Percentiles rank a stretch among this genome's conserved stretches.
phyloP scores from a whole-genome alignment of 2,797 vertebrate genomes.

The Gymnothorax javanicus region DNA sequence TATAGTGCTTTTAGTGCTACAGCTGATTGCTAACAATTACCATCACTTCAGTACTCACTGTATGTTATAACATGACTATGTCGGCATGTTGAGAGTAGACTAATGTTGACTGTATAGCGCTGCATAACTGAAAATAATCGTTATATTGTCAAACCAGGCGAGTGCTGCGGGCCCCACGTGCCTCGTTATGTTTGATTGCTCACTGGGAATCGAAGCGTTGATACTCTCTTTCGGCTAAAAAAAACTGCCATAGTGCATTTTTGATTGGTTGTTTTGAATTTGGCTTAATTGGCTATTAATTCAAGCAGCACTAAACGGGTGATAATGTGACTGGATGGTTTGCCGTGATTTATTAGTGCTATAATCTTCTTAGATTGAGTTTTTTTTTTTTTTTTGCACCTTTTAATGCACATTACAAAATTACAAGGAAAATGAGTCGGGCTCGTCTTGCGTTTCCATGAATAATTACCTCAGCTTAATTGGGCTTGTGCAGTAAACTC shows the following conservation, averaged over 20 bases:
- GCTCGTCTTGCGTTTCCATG: neutral
- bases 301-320: neutral
- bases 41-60: too few relatives aligned
- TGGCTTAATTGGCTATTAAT: neutral
- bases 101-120: too few relatives aligned
- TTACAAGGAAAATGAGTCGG: neutral
- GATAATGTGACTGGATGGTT: too few relatives aligned
- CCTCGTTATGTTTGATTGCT: neutral
- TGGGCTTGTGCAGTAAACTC: neutral
- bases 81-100: too few relatives aligned
- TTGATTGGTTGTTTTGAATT: neutral
- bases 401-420: neutral
- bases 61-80: too few relatives aligned
- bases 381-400: conserved; percentile 5
- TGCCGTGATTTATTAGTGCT: neutral
- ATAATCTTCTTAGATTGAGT: neutral
- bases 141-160: too few relatives aligned
- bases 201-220: neutral
- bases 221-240: neutral
- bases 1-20: too few relatives aligned
- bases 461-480: neutral
- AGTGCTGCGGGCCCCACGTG: too few relatives aligned
- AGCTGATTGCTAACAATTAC: too few relatives aligned
- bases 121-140: too few relatives aligned
- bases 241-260: neutral